Evolutionary conservation across 1,140 invertebrate species (phyloP).

Genomic region (Lepidostoma basale): DNA sequence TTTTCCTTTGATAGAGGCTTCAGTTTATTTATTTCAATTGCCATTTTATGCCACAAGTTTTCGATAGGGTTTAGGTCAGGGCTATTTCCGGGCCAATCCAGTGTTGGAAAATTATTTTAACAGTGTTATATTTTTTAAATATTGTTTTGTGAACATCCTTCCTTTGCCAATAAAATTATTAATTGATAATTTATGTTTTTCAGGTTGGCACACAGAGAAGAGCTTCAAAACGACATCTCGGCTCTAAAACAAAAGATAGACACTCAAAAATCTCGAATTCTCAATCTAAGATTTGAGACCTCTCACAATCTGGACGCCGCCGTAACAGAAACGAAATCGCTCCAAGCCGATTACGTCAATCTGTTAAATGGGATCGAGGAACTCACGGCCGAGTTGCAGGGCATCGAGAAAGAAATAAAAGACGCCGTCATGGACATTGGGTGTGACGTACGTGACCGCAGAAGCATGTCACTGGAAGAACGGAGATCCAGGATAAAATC

Average conservation of each 20-base stretch:
- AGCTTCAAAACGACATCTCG: slow-evolving; percentile 77
- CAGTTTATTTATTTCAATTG: no score
- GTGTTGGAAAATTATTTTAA: no score
- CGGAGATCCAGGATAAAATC: slow-evolving; percentile 54
- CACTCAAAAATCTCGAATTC: slow-evolving; percentile 66
- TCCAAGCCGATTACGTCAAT: slow-evolving; percentile 67
- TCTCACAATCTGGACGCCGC: slow-evolving; percentile 66
- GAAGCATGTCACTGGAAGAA: slow-evolving; percentile 55
- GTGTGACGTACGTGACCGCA: slow-evolving; percentile 51
- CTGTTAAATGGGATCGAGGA: slow-evolving; percentile 68
- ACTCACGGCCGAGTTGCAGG: slow-evolving; percentile 62
- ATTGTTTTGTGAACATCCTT: no score
- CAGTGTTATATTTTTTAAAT: no score
- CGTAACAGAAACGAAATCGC: slow-evolving; percentile 66
- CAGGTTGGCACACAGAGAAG: slow-evolving; percentile 79
- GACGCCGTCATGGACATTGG: slow-evolving; percentile 59
- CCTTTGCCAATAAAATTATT: background rate
- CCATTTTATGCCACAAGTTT: no score
- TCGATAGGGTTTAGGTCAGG: no score
- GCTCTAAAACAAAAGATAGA: slow-evolving; percentile 71
- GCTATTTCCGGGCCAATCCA: no score
- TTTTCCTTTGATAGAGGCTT: no score
- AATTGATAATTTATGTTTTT: slow-evolving; percentile 11
- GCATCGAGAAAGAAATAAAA: slow-evolving; percentile 66
- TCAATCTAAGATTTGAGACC: slow-evolving; percentile 71